Conservation (phyloP, 23 tunicate genomes). For the Clavelina lepadiformis region DNA sequence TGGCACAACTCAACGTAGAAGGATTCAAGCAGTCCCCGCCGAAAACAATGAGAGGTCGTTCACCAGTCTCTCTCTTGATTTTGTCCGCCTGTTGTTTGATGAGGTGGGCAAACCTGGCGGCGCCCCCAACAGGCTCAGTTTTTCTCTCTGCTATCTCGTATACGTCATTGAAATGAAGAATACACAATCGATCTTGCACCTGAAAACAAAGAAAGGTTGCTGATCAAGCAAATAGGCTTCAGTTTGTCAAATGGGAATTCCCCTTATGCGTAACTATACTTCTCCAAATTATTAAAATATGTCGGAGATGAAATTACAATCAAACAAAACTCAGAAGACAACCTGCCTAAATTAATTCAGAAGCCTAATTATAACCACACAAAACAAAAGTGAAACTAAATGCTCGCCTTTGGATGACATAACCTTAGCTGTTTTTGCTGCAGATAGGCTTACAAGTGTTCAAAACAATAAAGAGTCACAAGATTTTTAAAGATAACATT, state of each 20-base stretch:
- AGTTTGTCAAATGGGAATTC: background rate
- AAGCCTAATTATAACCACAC: too few species aligned
- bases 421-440: too few species aligned
- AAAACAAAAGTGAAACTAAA: too few species aligned
- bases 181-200: conserved; percentile 25
- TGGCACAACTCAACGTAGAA: conserved; percentile 84
- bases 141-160: conserved; percentile 71
- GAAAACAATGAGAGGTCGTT: conserved; percentile 62
- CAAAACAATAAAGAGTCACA: too few species aligned
- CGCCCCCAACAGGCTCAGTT: conserved; percentile 74
- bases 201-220: conserved; percentile 4
- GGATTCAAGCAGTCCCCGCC: conserved; percentile 93
- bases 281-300: too few species aligned
- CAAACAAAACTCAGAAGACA: too few species aligned
- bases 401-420: too few species aligned
- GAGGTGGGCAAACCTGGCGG: conserved; percentile 54
- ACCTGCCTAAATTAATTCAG: too few species aligned
- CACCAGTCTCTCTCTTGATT: conserved; percentile 17
- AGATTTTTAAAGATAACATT: too few species aligned
- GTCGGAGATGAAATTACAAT: too few species aligned
- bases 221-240: background rate
- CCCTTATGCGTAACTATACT: too few species aligned
- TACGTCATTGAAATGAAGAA: conserved; percentile 94
- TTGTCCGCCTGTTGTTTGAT: conserved; percentile 17
- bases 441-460: too few species aligned